Evolutionary conservation across 2,797 vertebrate genomes (phyloP), one percentile per base, ranked within the genome.

Genomic region (Melanitta fusca): DNA sequence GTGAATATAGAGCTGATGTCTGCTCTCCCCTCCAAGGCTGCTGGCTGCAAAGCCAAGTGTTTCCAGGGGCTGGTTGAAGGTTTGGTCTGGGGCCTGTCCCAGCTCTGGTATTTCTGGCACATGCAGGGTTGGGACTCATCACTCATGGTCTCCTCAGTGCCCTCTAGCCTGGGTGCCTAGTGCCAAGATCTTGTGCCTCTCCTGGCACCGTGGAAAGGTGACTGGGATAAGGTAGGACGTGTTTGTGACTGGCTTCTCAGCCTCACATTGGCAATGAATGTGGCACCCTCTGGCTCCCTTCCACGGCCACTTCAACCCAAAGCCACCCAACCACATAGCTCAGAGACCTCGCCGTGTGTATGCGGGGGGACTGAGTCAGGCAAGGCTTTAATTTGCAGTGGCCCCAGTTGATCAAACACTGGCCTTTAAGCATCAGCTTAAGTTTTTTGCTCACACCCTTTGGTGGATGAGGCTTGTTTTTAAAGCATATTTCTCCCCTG

Each of bases 21-120:
- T 5, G 32, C 4, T 80, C 11, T 62, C 20, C 43, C 15, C 0
- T 1, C 10, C 0, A 0, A n/a, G 54, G n/a, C 30, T 72, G 30
- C 60, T 65, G 58, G 56, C 56, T 74, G 56, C 36, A 88, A 77
- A 43, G 11, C 15, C 1, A 8, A 64, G 38, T 3, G 0, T 45
- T 80, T 45, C 38, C 61, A 68, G 32, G 13, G 18, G 47, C 47
- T 78, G 60, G 61, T 22, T 34, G 32, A n/a, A 13, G 32, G 39
- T 69, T 60, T 30, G 13, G 16, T 66, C 32, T 74, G 68, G 20
- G 17, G 11, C 45, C 65, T 45, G 24, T 38, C 38, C 39, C 39
- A 66, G 7, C 51, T 69, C n/a, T 71, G 25, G 38, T 38, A 45
- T 58, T 53, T 7, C 36, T 21, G 36, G 47, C 49, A 25, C 16